Evolutionary conservation across 2,888 invertebrate genomes (phyloP).

Genomic region (Alcis repandata): DNA sequence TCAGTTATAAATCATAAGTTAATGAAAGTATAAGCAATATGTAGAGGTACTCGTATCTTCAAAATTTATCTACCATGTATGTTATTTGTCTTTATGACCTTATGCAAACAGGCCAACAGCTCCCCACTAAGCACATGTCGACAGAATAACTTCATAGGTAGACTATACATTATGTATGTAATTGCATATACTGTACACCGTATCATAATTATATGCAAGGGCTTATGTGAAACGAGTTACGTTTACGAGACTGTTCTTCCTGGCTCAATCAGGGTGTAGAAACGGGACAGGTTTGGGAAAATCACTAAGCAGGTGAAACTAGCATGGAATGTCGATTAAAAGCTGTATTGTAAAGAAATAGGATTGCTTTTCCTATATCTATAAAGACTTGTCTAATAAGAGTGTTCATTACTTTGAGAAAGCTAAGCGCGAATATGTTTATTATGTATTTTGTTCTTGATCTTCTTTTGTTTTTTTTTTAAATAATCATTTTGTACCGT

Average conservation of each 20-base stretch:
- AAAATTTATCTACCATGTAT: background rate
- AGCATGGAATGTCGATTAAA: too few relatives aligned
- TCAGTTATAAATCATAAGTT: too few relatives aligned
- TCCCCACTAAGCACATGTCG: conserved; percentile 20
- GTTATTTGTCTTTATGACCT: background rate
- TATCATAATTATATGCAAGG: conserved; percentile 43
- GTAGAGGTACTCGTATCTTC: too few relatives aligned
- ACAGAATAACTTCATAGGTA: conserved; percentile 67
- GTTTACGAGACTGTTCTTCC: conserved; percentile 37
- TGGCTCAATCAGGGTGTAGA: conserved; percentile 30
- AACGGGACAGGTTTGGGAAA: conserved; percentile 34
- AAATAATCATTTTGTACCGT: too few relatives aligned
- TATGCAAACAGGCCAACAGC: background rate
- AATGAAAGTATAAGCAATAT: too few relatives aligned
- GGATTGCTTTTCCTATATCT: too few relatives aligned
- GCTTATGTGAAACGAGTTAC: conserved; percentile 30
- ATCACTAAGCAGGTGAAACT: conserved; percentile 24
- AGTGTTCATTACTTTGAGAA: too few relatives aligned
- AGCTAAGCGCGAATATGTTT: too few relatives aligned
- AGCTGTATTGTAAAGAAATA: too few relatives aligned
- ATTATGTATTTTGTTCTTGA: too few relatives aligned
- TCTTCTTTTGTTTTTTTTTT: too few relatives aligned
- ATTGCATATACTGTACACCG: conserved; percentile 49
- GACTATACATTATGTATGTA: conserved; percentile 51
- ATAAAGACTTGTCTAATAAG: too few relatives aligned